Percentiles rank a stretch among this genome's conserved stretches.
phyloP scores from a whole-genome alignment of 2,797 vertebrate genomes.

The Tauraco hartlaubi region DNA sequence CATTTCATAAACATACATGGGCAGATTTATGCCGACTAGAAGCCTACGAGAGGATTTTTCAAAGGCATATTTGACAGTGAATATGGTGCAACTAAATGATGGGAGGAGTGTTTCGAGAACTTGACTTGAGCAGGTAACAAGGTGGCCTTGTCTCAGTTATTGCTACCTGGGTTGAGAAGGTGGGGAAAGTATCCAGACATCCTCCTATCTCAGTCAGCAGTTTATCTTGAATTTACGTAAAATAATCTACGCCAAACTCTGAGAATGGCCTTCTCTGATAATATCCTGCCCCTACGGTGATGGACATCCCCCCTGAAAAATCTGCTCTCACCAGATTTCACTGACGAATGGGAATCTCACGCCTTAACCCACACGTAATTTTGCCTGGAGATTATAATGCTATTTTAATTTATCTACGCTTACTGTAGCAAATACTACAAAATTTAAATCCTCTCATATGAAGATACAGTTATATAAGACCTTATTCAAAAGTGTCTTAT shows the following conservation, averaged over 20 bases:
- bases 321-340: slow-evolving; percentile 4
- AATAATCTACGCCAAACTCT: background rate
- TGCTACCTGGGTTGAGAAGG: background rate
- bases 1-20: background rate
- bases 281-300: background rate
- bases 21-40: background rate
- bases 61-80: background rate
- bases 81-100: background rate
- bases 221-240: slow-evolving; percentile 2
- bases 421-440: slow-evolving; percentile 46
- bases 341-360: slow-evolving; percentile 7
- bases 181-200: slow-evolving; percentile 8
- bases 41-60: background rate
- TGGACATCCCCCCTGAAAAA: background rate
- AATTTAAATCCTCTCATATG: slow-evolving; percentile 35
- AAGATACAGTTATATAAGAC: slow-evolving; percentile 56
- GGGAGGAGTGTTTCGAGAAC: background rate
- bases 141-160: background rate
- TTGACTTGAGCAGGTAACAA: background rate
- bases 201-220: slow-evolving; percentile 14
- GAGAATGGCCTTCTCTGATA: slow-evolving; percentile 1
- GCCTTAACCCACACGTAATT: slow-evolving; percentile 34
- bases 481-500: slow-evolving; percentile 9
- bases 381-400: slow-evolving; percentile 55
- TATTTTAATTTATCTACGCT: slow-evolving; percentile 53